Evolutionary conservation across 1,140 invertebrate species (phyloP), one percentile per base, ranked within the genome.

Genomic region (Bombyx mandarina): DNA sequence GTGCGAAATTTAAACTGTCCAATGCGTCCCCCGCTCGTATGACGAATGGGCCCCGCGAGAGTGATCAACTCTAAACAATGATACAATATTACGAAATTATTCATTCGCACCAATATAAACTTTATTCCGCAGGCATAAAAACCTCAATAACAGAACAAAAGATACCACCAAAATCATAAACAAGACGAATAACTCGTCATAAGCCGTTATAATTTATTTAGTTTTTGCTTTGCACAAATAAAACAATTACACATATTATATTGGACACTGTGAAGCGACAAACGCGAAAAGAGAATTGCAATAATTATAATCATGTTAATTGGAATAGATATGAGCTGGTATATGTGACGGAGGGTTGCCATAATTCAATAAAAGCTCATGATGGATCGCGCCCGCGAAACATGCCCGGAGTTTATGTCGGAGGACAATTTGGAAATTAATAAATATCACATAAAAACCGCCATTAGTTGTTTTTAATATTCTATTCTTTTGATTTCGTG

Each of bases 1-100:
- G 67, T 75, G 70, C 72, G 60, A 78, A 80, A 77, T 80, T 78
- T 78, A 72, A 78, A 82, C 71, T 78, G 71, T 77, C 71, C 69
- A 61, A 65, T 60, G 54, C 55, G 65, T 66, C 62, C 68, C 68
- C 61, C 46, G 45, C 61, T 56, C 51, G 52, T 62, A 82, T 82
- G 79, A 82, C 69, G 66, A 76, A 81, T 79, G 58, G 71, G 54
- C 61, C 78, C 69, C 76, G 22, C 45, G 76, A 70, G 78, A 59
- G 73, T 77, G 69, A 81, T 81, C 75, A 70, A 68, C 69, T 59
- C 51, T 12, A 58, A 46, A 54, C 52, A 54, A 52, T 54, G 42
- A 54, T 45, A 50, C 12, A 35, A 35, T 35, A 35, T 35, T 35
- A 35, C 26, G 26, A 35, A 18, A 18, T 44, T 60, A 35, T 35